Percentiles rank a stretch among this genome's conserved stretches.
phyloP scores from a whole-genome alignment of 2,797 vertebrate species.

The Spizella passerina region DNA sequence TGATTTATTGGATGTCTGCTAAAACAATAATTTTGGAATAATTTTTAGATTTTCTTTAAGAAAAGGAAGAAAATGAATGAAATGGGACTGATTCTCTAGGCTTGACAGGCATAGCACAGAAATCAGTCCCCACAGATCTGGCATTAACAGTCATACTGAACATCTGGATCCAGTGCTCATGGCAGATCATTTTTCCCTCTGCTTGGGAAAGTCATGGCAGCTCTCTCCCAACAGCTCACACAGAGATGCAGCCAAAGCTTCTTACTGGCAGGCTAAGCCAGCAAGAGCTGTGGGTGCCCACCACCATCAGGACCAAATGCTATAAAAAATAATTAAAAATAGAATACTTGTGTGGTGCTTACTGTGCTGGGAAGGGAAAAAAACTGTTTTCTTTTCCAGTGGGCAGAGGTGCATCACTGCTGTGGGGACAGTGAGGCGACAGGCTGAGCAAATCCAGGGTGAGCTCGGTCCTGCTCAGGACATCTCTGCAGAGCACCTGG shows the following conservation, averaged over 20 bases:
- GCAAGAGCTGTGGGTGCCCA: background rate
- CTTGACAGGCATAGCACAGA: background rate
- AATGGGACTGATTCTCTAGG: background rate
- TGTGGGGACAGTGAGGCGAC: fast-evolving
- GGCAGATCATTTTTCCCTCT: conserved; percentile 14
- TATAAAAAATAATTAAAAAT: background rate
- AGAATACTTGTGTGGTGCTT: background rate
- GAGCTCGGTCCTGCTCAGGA: background rate
- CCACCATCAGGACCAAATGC: background rate
- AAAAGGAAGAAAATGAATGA: conserved; percentile 16
- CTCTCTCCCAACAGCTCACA: background rate
- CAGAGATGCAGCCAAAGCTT: background rate
- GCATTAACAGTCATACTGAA: background rate
- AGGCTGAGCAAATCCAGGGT: background rate
- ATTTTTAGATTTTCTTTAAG: conserved; percentile 5
- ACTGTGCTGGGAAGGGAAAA: background rate
- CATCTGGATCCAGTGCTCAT: background rate
- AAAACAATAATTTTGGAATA: background rate
- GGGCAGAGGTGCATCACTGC: background rate
- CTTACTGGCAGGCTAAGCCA: background rate
- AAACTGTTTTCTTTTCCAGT: background rate
- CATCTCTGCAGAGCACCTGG: background rate
- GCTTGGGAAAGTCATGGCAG: background rate
- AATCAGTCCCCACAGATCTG: background rate
- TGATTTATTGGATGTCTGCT: conserved; percentile 5